phyloP scores from a whole-genome alignment of 2,113 vertebrate species.

The Anarrhichthys ocellatus region DNA sequence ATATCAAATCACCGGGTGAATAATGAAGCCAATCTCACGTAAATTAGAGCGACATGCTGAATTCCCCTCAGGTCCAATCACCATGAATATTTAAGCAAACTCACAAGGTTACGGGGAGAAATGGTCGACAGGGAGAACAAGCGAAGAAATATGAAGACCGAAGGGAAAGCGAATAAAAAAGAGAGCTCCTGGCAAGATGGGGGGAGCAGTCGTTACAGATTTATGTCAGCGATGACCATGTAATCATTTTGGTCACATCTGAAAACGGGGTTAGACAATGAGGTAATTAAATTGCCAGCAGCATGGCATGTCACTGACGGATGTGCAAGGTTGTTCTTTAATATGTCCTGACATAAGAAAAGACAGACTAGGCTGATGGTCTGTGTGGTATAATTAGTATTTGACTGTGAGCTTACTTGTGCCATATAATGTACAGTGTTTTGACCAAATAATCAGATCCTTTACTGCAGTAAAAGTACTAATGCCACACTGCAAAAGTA shows the following conservation, averaged over 20 bases:
- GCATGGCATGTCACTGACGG: slow-evolving; percentile 1
- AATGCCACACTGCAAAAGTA: no score
- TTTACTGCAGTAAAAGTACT: not conserved
- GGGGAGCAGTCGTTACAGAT: slow-evolving; percentile 46
- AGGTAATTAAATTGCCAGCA: slow-evolving; percentile 54
- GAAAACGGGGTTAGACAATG: slow-evolving; percentile 50
- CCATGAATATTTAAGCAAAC: slow-evolving; percentile 79
- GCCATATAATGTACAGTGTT: not conserved
- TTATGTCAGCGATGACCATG: slow-evolving; percentile 50
- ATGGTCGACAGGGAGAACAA: slow-evolving; percentile 23
- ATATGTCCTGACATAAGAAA: not conserved
- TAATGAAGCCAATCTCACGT: slow-evolving; percentile 75
- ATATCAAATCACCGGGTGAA: slow-evolving; percentile 75
- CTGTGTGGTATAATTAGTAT: not conserved
- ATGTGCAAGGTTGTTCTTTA: not conserved
- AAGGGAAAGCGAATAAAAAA: slow-evolving; percentile 46
- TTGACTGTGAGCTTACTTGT: not conserved
- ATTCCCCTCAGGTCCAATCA: slow-evolving; percentile 72
- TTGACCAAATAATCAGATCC: no score
- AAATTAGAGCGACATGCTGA: slow-evolving; percentile 76
- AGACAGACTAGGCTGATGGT: not conserved
- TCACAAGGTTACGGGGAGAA: slow-evolving; percentile 60
- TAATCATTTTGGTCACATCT: slow-evolving; percentile 64
- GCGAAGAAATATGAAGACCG: slow-evolving; percentile 31
- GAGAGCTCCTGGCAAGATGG: slow-evolving; percentile 50